Evolutionary conservation across 2,888 invertebrate species (phyloP).

Genomic region (Caenorhabditis sp.): DNA sequence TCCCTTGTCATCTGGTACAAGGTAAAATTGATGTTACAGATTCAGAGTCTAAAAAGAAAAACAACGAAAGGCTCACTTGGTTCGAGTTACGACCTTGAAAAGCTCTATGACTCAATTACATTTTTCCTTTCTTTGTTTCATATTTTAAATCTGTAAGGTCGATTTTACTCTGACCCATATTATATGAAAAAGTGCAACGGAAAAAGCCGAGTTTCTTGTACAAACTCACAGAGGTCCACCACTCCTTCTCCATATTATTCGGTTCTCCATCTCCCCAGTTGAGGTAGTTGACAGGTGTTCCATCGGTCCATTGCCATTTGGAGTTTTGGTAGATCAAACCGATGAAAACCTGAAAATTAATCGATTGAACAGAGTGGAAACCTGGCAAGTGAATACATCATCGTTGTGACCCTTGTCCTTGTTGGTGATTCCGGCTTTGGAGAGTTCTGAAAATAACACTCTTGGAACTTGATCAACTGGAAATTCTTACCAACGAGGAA

Average conservation of each 20-base stretch:
- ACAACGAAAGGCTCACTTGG: no score
- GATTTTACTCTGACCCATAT: no score
- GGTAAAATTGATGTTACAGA: no score
- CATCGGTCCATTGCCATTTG: conserved; percentile 62
- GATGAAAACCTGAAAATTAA: conserved; percentile 46
- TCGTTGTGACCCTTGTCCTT: conserved; percentile 55
- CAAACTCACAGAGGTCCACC: conserved; percentile 57
- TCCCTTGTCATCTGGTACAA: no score
- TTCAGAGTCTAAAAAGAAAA: no score
- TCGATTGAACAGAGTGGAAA: neutral
- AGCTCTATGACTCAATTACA: no score
- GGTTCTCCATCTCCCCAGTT: conserved; percentile 65
- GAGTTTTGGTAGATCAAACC: conserved; percentile 55
- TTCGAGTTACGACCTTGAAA: no score
- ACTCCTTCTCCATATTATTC: conserved; percentile 59
- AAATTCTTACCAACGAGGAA: conserved; percentile 53
- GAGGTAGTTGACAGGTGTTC: conserved; percentile 37
- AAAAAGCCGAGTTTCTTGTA: no score
- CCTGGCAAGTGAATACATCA: conserved; percentile 18
- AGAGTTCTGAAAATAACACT: conserved; percentile 40
- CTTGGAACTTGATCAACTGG: no score
- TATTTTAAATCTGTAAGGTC: no score
- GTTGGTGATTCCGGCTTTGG: conserved; percentile 60
- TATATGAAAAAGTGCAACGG: no score
- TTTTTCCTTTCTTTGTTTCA: no score